phyloP scores from a whole-genome alignment of 2,113 vertebrate genomes.

The Atlantisia rogersi region DNA sequence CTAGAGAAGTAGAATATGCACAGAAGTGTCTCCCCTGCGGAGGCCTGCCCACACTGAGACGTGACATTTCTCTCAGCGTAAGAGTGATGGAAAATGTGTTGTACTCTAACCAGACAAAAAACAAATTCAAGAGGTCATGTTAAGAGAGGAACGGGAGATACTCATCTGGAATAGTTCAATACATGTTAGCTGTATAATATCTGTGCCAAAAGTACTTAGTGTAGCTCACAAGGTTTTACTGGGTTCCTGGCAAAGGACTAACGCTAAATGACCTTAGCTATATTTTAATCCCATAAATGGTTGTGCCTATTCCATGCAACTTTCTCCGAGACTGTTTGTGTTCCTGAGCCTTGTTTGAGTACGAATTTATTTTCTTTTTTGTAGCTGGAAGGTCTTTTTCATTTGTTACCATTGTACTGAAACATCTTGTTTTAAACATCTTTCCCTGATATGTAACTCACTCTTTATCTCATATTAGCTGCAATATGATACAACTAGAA shows the following conservation, averaged over 20 bases:
- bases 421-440: background rate
- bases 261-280: background rate
- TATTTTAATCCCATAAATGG: constrained; percentile 52
- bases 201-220: constrained; percentile 6
- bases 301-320: background rate
- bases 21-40: background rate
- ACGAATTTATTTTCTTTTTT: background rate
- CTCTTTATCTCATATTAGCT: background rate
- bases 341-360: background rate
- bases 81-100: background rate
- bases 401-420: background rate
- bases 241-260: constrained; percentile 12
- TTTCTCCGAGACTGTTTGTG: background rate
- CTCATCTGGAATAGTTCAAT: background rate
- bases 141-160: background rate
- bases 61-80: background rate
- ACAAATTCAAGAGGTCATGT: background rate
- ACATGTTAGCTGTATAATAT: background rate
- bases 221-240: background rate
- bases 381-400: background rate
- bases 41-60: background rate
- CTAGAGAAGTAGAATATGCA: background rate
- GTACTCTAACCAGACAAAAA: background rate
- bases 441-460: background rate
- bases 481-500: background rate